These are phyloP conservation scores for fruit fly (Drosophila melanogaster) DNA, from an alignment of 1,140 invertebrate species.

Conservation along the genomic window Release_6_plus_ISO1_MT NT_033777.3:29105001-29105500, in stretches of 20 bases:
- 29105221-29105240: constrained; percentile 50
- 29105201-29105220: constrained; percentile 47
- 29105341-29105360: constrained; percentile 53
- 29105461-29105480: constrained; percentile 80
- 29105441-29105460: constrained; percentile 70
- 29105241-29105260: constrained; percentile 41
- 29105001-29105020: constrained; percentile 35
- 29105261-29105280: constrained; percentile 61
- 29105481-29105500: constrained; percentile 82
- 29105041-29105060: constrained; percentile 57
- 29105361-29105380: constrained; percentile 30
- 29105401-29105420: constrained; percentile 73
- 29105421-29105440: constrained; percentile 55
- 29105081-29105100: constrained; percentile 87
- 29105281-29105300: constrained; percentile 80
- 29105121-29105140: constrained; percentile 70
- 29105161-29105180: constrained; percentile 50
- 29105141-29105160: constrained; percentile 36
- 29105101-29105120: constrained; percentile 89
- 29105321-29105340: constrained; percentile 67
- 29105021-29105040: constrained; percentile 40
- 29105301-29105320: constrained; percentile 72
- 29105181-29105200: constrained; percentile 21
- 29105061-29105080: constrained; percentile 36
- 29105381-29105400: constrained; percentile 62